These are phyloP conservation scores for Zootoca vivipara DNA, from an alignment of 2,113 vertebrate species.

Conservation along the genomic window DNA sequence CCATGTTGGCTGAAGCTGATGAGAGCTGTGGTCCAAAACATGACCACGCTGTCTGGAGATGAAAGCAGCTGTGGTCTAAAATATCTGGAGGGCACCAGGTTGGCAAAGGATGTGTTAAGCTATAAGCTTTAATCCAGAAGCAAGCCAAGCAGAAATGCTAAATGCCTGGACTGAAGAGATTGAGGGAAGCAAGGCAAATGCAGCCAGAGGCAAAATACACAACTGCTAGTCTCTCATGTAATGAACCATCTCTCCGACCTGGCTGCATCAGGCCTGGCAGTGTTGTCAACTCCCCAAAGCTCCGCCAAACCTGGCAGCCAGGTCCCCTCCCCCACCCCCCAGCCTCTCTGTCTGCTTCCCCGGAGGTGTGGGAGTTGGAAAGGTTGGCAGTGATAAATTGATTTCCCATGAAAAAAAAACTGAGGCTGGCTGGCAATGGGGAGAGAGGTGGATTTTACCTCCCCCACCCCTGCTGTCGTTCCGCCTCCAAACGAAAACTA, in stretches of 20 bases:
- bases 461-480: neutral
- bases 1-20: too few species aligned
- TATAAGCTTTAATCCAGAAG: neutral
- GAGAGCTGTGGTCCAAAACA: too few species aligned
- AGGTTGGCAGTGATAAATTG: neutral
- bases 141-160: neutral
- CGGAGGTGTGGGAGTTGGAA: neutral
- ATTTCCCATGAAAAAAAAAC: neutral
- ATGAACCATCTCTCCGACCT: neutral
- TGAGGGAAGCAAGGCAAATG: neutral
- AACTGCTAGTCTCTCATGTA: neutral
- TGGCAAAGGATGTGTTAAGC: neutral
- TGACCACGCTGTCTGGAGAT: too few species aligned
- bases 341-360: neutral
- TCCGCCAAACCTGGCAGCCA: neutral
- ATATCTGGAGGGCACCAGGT: too few species aligned
- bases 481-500: too few species aligned
- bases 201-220: neutral
- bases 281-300: neutral
- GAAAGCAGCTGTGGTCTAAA: too few species aligned
- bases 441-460: accelerated
- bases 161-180: neutral
- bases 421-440: neutral
- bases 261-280: neutral
- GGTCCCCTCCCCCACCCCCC: neutral